These are phyloP conservation scores for Holacanthella duospinosa DNA, from an alignment of 2,888 invertebrate species.

Conservation along the genomic window DNA sequence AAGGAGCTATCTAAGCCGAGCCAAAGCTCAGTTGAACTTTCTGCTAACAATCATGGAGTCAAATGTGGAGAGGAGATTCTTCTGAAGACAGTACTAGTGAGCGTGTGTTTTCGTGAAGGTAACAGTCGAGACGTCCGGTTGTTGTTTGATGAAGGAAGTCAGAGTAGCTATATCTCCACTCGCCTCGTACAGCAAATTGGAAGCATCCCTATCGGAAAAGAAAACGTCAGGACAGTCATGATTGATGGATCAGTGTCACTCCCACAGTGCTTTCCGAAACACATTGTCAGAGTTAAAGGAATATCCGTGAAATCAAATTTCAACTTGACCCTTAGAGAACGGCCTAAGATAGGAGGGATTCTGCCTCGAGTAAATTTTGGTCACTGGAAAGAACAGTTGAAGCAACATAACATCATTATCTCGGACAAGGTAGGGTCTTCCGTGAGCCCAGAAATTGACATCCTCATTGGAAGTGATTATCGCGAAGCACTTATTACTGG, in stretches of 20 bases:
- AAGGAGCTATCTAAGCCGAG: too few relatives aligned
- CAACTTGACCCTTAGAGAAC: not conserved
- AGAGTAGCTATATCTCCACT: not conserved
- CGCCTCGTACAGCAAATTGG: too few relatives aligned
- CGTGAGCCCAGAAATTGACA: too few relatives aligned
- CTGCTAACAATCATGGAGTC: not conserved
- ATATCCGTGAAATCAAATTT: not conserved
- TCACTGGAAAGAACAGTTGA: not conserved
- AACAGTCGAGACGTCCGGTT: not conserved
- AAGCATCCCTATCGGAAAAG: not conserved
- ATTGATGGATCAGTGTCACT: not conserved
- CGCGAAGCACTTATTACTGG: not conserved
- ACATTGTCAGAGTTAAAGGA: not conserved
- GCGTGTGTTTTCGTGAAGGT: not conserved
- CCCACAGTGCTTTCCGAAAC: not conserved
- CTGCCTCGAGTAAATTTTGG: not conserved
- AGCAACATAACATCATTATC: conserved; percentile 1
- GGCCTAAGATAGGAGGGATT: not conserved
- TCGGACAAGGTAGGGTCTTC: too few relatives aligned
- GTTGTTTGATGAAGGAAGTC: not conserved
- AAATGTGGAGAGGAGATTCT: too few relatives aligned
- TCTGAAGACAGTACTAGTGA: not conserved
- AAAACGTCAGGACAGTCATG: not conserved
- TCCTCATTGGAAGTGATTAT: not conserved
- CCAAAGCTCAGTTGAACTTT: too few relatives aligned